These are phyloP conservation scores for Mantis religiosa DNA, from an alignment of 2,888 invertebrate species.

Conservation along the genomic window DNA sequence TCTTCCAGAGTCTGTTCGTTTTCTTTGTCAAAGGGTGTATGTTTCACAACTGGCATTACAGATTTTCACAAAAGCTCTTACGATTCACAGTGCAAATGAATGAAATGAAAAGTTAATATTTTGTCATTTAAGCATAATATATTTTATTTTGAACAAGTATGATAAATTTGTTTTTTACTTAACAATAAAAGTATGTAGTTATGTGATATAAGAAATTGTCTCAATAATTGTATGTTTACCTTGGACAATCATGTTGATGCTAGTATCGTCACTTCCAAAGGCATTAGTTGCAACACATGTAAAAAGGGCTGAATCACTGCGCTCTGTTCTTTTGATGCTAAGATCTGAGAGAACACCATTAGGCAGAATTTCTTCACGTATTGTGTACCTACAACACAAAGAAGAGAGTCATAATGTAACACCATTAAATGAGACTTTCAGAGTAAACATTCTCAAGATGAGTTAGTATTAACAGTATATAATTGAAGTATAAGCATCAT, in stretches of 20 bases:
- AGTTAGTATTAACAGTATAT: background rate
- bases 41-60: no score
- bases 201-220: no score
- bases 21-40: no score
- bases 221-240: slow-evolving; percentile 47
- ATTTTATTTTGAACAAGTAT: no score
- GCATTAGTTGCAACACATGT: slow-evolving; percentile 91
- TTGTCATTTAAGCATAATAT: no score
- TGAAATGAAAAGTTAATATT: no score
- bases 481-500: no score
- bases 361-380: slow-evolving; percentile 75
- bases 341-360: slow-evolving; percentile 85
- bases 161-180: no score
- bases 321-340: slow-evolving; percentile 83
- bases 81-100: no score
- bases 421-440: background rate
- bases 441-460: background rate
- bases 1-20: no score
- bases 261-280: slow-evolving; percentile 91
- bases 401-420: background rate
- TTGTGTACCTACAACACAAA: slow-evolving; percentile 42
- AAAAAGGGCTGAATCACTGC: slow-evolving; percentile 83
- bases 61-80: no score
- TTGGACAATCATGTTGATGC: slow-evolving; percentile 92
- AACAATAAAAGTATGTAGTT: no score